Evolutionary conservation across 2,113 vertebrate genomes (phyloP), one percentile per base, ranked within the genome.

Genomic region (Crotophaga sulcirostris): DNA sequence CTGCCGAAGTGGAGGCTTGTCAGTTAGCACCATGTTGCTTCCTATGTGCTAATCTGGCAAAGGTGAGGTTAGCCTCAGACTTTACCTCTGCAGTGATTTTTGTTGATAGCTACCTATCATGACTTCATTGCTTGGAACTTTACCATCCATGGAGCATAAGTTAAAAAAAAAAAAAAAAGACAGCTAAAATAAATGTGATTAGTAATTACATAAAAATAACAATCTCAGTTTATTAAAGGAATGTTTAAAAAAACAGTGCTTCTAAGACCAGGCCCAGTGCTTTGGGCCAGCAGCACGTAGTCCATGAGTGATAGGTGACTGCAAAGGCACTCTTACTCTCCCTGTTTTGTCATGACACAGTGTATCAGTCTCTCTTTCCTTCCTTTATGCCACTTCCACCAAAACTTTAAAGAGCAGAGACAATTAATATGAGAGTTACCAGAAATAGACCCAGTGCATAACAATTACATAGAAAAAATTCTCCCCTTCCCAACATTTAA

Each of bases 401-500:
- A 97, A 98, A 98, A 98, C 98, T 98, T 98, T 98, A 98, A 98
- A 98, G 97, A 97, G 55, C 96, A 96, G 97, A 97, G 97, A 98
- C 98, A 98, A 98, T 99, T 98, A 99, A 99, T 99, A 99, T 98
- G 98, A 98, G 99, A 98, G 98, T 98, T 98, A 98, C 98, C 98
- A 99, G 98, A 99, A 98, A 99, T 98, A 99, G 98, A 99, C 98
- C 98, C 98, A 98, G 98, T 98, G 98, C 97, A 98, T 98, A 98
- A 98, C 98, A 98, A 98, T 99, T 99, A 99, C 98, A 98, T 96
- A 98, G 98, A 95, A 97, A 98, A 98, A 97, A 89, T 97, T 98
- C 98, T 99, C 98, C 98, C 98, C 98, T 99, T 98, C 98, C 99
- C 99, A 99, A 99, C 99, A 99, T 99, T 99, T 99, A 99, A 99